Evolutionary conservation across 2,113 vertebrate genomes (phyloP).

Genomic region (Pelecanoides urinatrix): DNA sequence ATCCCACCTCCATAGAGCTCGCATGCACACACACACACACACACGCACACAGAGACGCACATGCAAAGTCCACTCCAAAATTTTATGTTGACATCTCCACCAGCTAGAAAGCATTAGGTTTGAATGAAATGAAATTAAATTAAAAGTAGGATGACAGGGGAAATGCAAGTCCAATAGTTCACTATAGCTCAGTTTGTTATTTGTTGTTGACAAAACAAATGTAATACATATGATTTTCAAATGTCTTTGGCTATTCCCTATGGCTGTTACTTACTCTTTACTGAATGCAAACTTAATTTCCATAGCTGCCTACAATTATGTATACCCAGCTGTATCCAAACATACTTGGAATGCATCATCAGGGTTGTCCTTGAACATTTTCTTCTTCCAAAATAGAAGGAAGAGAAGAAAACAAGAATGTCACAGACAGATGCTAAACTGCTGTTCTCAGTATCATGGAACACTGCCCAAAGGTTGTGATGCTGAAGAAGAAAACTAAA

Average conservation of each 20-base stretch:
- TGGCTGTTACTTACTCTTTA: not conserved
- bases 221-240: not conserved
- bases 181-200: not conserved
- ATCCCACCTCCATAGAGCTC: not conserved
- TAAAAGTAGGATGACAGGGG: not conserved
- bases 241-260: not conserved
- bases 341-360: not conserved
- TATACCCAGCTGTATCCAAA: not conserved
- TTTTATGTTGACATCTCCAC: not conserved
- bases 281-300: not conserved
- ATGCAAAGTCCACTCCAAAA: not conserved
- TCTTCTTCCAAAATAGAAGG: not conserved
- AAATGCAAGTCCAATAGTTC: not conserved
- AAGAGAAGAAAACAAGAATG: not conserved
- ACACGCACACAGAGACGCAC: fast-evolving
- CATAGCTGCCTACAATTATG: not conserved
- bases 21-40: too few relatives aligned
- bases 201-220: not conserved
- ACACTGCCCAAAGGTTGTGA: not conserved
- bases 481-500: not conserved
- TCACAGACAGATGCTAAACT: not conserved
- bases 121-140: not conserved
- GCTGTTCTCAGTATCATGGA: not conserved
- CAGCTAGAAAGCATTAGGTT: not conserved
- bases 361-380: not conserved